Conservation (phyloP, 2,113 vertebrate genomes). For the Stomatorhinus ivindoensis region DNA sequence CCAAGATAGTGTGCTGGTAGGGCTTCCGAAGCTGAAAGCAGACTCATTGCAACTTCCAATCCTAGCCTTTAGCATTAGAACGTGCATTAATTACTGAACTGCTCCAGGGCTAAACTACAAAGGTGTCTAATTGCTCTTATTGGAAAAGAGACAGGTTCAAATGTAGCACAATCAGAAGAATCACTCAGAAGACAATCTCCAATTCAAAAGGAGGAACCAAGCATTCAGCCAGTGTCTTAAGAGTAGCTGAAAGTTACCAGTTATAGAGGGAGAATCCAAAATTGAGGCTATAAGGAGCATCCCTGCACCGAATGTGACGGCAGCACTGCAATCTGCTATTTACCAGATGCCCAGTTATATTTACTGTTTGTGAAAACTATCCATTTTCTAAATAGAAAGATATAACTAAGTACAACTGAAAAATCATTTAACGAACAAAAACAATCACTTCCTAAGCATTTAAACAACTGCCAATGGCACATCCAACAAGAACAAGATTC, state of each 20-base stretch:
- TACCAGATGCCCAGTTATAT: background rate
- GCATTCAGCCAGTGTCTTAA: background rate
- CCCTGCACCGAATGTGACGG: background rate
- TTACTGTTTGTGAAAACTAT: background rate
- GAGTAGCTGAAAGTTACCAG: background rate
- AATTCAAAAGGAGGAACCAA: background rate
- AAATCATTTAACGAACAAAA: background rate
- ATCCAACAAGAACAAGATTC: background rate
- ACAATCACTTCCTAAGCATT: background rate
- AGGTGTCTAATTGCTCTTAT: background rate
- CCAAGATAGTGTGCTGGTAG: background rate
- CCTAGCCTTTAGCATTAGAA: background rate
- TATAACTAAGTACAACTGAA: background rate
- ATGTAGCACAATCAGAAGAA: background rate
- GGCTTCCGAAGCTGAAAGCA: background rate
- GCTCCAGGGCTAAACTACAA: background rate
- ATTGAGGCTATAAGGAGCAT: background rate
- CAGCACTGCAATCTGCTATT: background rate
- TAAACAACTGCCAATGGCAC: background rate
- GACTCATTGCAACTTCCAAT: background rate
- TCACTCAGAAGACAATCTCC: background rate
- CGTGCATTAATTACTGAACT: background rate
- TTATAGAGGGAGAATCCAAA: background rate
- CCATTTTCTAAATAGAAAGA: background rate
- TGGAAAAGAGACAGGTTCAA: background rate